phyloP scores from a whole-genome alignment of 2,888 invertebrate genomes.

The Sphaeridia pumilis region DNA sequence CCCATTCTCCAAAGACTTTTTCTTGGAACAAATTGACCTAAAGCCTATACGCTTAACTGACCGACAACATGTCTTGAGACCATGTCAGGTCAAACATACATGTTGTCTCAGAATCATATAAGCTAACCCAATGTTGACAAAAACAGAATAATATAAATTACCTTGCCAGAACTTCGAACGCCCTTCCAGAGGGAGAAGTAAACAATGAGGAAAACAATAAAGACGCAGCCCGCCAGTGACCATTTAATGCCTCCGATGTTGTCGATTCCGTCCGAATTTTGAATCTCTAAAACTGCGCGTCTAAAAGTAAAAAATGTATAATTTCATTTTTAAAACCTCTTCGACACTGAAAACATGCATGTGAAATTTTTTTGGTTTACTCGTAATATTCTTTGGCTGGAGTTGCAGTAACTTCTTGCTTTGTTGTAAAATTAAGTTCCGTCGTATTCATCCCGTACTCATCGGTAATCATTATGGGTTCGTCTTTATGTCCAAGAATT shows the following conservation, averaged over 20 bases:
- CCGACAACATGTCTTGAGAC: too few relatives aligned
- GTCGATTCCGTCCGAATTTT: constrained; percentile 68
- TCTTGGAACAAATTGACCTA: too few relatives aligned
- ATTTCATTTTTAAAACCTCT: too few relatives aligned
- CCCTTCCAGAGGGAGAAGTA: constrained; percentile 97
- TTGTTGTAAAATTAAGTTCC: constrained; percentile 14
- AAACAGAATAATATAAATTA: constrained; percentile 39
- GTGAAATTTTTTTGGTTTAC: constrained; percentile 43
- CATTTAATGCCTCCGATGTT: constrained; percentile 81
- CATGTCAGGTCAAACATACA: too few relatives aligned
- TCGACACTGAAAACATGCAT: constrained; percentile 8
- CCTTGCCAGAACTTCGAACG: constrained; percentile 83
- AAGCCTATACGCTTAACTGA: too few relatives aligned
- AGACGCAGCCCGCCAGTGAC: constrained; percentile 75
- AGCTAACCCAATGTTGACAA: too few relatives aligned
- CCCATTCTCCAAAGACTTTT: too few relatives aligned
- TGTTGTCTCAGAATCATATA: too few relatives aligned
- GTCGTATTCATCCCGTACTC: constrained; percentile 15
- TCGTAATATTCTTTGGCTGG: constrained; percentile 82
- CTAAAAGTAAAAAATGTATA: constrained; percentile 44
- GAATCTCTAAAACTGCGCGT: constrained; percentile 73
- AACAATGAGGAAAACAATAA: constrained; percentile 81
- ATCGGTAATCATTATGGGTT: constrained; percentile 29
- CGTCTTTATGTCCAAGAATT: constrained; percentile 41
- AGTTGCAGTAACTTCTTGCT: constrained; percentile 55